Percentiles rank a stretch among this genome's conserved stretches.
Conservation (phyloP, 2,888 invertebrate species). For the Lypha dubia region DNA sequence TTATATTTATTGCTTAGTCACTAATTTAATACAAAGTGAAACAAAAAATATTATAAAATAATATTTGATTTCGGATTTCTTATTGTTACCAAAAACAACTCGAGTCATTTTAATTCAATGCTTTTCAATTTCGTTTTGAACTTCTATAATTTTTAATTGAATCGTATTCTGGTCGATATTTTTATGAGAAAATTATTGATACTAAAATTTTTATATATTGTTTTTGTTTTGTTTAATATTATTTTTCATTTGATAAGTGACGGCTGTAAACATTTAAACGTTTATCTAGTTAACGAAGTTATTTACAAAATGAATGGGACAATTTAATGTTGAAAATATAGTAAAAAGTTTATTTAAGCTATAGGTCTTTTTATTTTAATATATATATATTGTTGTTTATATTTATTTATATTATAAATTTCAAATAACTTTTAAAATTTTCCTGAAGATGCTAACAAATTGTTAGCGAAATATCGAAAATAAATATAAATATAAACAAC, state of each 20-base stretch:
- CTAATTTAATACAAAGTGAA: constrained; percentile 43
- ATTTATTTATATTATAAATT: too few species aligned
- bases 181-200: constrained; percentile 46
- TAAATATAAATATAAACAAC: too few species aligned
- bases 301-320: constrained; percentile 5
- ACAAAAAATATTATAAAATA: constrained; percentile 2
- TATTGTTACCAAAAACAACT: constrained; percentile 37
- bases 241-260: not conserved
- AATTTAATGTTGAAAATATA: constrained; percentile 4
- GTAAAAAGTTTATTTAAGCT: too few species aligned
- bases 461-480: too few species aligned
- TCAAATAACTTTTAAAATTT: too few species aligned
- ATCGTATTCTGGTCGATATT: constrained; percentile 16
- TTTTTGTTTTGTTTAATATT: too few species aligned
- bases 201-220: constrained; percentile 3
- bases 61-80: constrained; percentile 8
- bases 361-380: too few species aligned
- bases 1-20: constrained; percentile 28
- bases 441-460: too few species aligned
- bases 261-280: constrained; percentile 13
- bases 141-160: constrained; percentile 26
- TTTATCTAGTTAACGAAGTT: constrained; percentile 35
- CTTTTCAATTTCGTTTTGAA: constrained; percentile 16
- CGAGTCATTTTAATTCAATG: constrained; percentile 45
- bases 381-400: too few species aligned